Base-by-base conservation (phyloP, 2,113 vertebrate genomes). In the Clupea harengus region DNA sequence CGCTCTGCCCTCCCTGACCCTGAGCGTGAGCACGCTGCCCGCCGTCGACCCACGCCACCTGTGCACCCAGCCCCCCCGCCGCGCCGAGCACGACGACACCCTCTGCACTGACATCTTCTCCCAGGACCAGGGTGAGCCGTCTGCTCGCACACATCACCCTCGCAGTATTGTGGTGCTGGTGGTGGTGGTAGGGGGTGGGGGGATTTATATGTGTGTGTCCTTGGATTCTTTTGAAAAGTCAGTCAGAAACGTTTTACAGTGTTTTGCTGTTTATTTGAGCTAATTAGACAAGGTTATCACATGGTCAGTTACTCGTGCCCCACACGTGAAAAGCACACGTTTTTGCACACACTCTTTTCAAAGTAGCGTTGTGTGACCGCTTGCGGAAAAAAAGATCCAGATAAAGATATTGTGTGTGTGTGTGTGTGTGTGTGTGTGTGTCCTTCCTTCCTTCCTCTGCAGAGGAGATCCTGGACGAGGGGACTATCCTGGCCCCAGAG, bases 1-100 rank as follows among this genome's bases (percentile, higher is more conserved):
- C 87, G 87, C 88, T 8, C 95, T 95, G 93, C 92, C 95, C 2
- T 90, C 92, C 0, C 91, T 99, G 88, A 90, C 93, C 91, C 94
- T 99, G 85, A 94, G 91, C 0, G 85, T 99, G 91, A 96, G 96
- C 89, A 96, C 96, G 6, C 89, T 94, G 89, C 96, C 97, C 0
- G 91, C 93, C 82, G 87, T 91, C 1, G 95, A 95, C 87, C 90
- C 90, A 2, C 93, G 88, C 17, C 90, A 88, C 25, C 90, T 85
- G 87, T 97, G 91, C 89, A 45, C 67, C 83, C 88, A 82, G 85
- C 97, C 96, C 0, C 97, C 96, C 0, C 96, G 95, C 4, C 96
- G 97, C 47, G 94, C 93, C 0, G 96, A 98, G 0, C 87, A 85
- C 39, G 60, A 92, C 0, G 96, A 90, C 20, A 88, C 92, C 78